A percentile compares a stretch with the other conserved stretches of the same genome.
Conservation (phyloP, 1,140 invertebrate genomes). For the Drosophila nigrodunni region DNA sequence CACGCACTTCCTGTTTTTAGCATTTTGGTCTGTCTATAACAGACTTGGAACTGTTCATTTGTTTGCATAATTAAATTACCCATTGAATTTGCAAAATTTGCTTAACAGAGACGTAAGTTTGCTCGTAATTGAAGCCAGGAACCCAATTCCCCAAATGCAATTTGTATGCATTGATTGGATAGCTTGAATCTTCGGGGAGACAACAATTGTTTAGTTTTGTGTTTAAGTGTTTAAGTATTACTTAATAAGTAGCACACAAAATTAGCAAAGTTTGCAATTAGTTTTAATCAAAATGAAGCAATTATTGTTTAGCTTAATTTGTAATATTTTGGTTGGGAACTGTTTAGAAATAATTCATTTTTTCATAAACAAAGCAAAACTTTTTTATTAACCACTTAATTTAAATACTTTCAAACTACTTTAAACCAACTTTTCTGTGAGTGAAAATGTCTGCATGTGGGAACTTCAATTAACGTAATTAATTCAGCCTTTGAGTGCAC, state of each 20-base stretch:
- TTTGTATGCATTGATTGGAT: conserved; percentile 1
- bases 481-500: neutral
- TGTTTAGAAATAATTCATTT: too few species aligned
- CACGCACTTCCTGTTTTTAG: conserved; percentile 27
- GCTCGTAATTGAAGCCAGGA: conserved; percentile 32
- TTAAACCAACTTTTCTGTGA: too few species aligned
- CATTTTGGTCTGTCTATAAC: conserved; percentile 34
- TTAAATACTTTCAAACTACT: too few species aligned
- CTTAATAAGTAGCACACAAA: neutral
- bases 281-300: too few species aligned
- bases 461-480: neutral
- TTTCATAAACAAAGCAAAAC: too few species aligned
- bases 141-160: conserved; percentile 9
- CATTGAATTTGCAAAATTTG: conserved; percentile 42
- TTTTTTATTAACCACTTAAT: too few species aligned
- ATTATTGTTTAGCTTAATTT: too few species aligned
- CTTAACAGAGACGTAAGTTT: neutral
- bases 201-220: neutral
- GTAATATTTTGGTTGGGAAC: too few species aligned
- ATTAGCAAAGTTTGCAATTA: neutral
- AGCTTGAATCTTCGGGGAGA: neutral
- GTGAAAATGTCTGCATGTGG: neutral
- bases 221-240: neutral
- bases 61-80: conserved; percentile 56
- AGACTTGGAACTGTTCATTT: conserved; percentile 37